Evolutionary conservation across 2,113 vertebrate genomes (phyloP).

Genomic region (Osmerus eperlanus): DNA sequence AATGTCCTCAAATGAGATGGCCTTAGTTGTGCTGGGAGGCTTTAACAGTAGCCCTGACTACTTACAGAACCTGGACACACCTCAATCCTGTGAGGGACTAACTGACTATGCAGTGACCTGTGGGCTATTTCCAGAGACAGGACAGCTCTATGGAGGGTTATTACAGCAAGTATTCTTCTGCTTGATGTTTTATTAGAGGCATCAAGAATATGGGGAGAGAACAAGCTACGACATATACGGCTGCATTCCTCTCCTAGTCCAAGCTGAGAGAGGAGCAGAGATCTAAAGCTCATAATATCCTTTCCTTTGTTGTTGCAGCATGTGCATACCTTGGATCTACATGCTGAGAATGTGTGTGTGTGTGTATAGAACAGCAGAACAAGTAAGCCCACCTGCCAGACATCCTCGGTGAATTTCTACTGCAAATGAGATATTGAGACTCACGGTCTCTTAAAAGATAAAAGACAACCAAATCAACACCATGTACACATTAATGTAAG

Average conservation of each 20-base stretch:
- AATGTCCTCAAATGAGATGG: too few species aligned
- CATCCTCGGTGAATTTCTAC: too few species aligned
- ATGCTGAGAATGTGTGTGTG: not conserved
- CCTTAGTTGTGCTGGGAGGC: too few species aligned
- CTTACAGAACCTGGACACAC: conserved; percentile 28
- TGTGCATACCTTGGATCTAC: conserved; percentile 6
- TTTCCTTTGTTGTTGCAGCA: conserved; percentile 34
- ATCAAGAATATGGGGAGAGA: conserved; percentile 29
- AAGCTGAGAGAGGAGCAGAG: conserved; percentile 31
- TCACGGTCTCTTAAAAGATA: too few species aligned
- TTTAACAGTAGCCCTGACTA: conserved; percentile 20
- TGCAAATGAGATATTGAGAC: too few species aligned
- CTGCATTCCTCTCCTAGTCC: conserved; percentile 68
- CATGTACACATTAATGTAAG: too few species aligned
- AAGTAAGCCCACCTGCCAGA: too few species aligned
- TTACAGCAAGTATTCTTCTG: conserved; percentile 10
- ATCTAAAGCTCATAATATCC: conserved; percentile 53
- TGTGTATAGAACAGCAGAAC: conserved; percentile 1
- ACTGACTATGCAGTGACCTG: not conserved
- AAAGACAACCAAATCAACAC: too few species aligned
- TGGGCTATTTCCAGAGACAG: too few species aligned
- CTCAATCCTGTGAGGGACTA: too few species aligned
- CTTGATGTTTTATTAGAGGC: conserved; percentile 39
- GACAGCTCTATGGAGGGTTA: conserved; percentile 31
- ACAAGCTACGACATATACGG: conserved; percentile 57